These are phyloP conservation scores for Pherbina coryleti DNA, from an alignment of 2,888 invertebrate genomes.

Conservation along the genomic window DNA sequence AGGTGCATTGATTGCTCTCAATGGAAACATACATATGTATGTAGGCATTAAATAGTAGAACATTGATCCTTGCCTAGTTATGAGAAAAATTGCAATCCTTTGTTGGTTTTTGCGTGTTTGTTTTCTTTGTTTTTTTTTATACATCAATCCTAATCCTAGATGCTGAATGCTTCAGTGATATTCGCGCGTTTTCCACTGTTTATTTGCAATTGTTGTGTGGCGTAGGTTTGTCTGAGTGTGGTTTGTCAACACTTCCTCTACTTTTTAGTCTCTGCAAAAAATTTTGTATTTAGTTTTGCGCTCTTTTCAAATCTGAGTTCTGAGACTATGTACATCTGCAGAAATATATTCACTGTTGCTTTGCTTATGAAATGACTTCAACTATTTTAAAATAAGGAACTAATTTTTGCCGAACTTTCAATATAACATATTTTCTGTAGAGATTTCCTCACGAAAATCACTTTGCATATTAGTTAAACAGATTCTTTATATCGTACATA, in stretches of 20 bases:
- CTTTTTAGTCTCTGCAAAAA: neutral
- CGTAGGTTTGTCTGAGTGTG: neutral
- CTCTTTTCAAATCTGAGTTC: neutral
- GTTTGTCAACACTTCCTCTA: constrained; percentile 7
- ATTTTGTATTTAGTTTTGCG: neutral
- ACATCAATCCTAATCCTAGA: neutral
- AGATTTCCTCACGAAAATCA: no score
- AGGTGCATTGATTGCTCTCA: no score
- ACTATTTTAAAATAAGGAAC: no score
- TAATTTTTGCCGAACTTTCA: no score
- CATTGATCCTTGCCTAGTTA: neutral
- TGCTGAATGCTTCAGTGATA: neutral
- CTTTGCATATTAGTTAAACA: no score
- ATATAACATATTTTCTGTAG: no score
- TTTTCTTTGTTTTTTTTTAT: neutral
- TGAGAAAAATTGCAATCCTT: neutral
- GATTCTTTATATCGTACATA: no score
- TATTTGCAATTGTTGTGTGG: neutral
- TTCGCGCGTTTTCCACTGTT: constrained; percentile 18
- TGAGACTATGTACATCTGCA: neutral
- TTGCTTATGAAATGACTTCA: no score
- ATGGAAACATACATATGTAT: neutral
- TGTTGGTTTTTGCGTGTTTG: constrained; percentile 14
- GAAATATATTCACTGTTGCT: no score
- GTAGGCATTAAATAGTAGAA: neutral